Evolutionary conservation across 2,797 vertebrate species (phyloP).

Genomic region (Pseudotriccus pelzelni): DNA sequence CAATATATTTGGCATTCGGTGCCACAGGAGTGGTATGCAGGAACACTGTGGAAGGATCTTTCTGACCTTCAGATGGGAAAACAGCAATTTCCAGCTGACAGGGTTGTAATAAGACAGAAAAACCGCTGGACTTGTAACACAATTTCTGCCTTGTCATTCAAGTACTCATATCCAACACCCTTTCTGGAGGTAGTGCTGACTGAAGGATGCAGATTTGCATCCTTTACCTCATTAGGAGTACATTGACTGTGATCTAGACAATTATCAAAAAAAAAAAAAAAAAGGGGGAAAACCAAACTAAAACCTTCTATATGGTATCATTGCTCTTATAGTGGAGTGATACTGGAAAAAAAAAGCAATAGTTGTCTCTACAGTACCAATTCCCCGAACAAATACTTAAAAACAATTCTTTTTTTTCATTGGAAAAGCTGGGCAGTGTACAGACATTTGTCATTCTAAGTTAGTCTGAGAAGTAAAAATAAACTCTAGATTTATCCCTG

Average conservation of each 20-base stretch:
- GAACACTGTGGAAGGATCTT: background rate
- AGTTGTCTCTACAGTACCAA: background rate
- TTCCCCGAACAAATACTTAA: background rate
- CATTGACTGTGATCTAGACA: background rate
- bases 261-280: background rate
- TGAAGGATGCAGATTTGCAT: background rate
- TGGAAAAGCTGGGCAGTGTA: background rate
- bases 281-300: fast-evolving
- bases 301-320: background rate
- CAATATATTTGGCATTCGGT: background rate
- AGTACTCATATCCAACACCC: background rate
- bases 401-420: background rate
- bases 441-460: background rate
- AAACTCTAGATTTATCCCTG: background rate
- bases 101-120: background rate
- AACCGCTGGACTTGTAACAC: background rate
- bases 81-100: background rate
- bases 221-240: background rate
- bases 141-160: background rate
- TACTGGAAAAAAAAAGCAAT: background rate
- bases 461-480: background rate
- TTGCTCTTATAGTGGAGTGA: background rate
- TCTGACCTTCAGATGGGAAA: background rate
- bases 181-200: background rate
- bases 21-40: background rate